Base-by-base conservation (phyloP, 1,140 invertebrate species). In the Drosophila asahinai region DNA sequence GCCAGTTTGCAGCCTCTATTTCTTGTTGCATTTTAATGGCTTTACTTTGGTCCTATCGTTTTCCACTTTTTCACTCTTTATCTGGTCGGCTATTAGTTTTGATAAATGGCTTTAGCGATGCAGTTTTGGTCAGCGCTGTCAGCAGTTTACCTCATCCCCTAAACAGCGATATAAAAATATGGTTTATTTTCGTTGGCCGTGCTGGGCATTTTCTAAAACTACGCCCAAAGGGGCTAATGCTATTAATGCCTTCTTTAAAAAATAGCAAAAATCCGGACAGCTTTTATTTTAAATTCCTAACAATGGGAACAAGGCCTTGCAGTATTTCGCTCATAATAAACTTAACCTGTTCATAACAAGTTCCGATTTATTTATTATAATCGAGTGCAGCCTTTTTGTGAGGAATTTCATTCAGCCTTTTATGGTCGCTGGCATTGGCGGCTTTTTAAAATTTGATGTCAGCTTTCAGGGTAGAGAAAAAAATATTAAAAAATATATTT, bases 31-130 rank as follows among this genome's bases (percentile, higher is more conserved):
- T 65, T 77, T 64, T 72, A 83, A 77, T 73, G 72, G 81, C 60
- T 80, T 62, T 61, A 77, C 75, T 80, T 48, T 51, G 48, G 25
- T 54, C 59, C 60, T 43, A 59, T 40, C 66, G 45, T 33, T 73
- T 73, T 60, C 27, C 22, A 67, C 70, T 80, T 67, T 84, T 73
- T 51, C 71, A 67, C 49, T 47, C 47, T 54, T 77, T 84, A 84
- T 84, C 81, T 86, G 19, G 51, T 19, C 51, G 42, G 81, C 81
- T 78, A 84, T 86, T 81, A 84, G 73, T 73, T 83, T 86, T 84
- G 77, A 84, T 84, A 77, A 74, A 84, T 86, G 81, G 82, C 45
- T 42, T 27, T 48, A 57, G 40, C 60, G 82, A 74, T 77, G 57
- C 52, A 49, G 40, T 60, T 62, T 82, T 67, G 60, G 61, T 77